These are phyloP conservation scores for Platysternon megacephalum DNA, from an alignment of 2,113 vertebrate species.

Conservation along the genomic window DNA sequence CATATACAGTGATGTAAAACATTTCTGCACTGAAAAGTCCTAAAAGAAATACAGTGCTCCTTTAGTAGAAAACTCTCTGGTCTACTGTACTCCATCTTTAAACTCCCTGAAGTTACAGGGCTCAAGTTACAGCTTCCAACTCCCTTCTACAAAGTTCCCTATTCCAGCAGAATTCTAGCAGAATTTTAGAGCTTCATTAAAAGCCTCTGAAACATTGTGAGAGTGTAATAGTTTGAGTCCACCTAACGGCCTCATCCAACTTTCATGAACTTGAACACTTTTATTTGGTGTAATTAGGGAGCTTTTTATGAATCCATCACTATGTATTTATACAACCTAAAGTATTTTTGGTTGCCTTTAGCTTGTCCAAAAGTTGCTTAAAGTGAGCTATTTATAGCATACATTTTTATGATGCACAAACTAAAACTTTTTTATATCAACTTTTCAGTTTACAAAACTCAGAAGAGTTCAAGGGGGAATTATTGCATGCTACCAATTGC, in stretches of 20 bases:
- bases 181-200: background rate
- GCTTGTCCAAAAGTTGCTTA: background rate
- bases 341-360: background rate
- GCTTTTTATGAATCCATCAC: background rate
- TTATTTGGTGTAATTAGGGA: background rate
- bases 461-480: background rate
- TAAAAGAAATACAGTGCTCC: rapidly evolving
- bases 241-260: background rate
- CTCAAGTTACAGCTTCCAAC: background rate
- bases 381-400: background rate
- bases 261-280: background rate
- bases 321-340: background rate
- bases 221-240: background rate
- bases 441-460: background rate
- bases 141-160: background rate
- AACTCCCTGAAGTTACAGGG: background rate
- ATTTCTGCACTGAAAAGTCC: background rate
- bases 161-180: background rate
- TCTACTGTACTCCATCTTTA: background rate
- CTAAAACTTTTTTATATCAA: background rate
- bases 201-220: background rate
- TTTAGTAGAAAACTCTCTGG: background rate
- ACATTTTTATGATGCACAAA: background rate
- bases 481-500: background rate
- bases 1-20: background rate